Evolutionary conservation across 1,140 invertebrate genomes (phyloP), one percentile per base, ranked within the genome.

Genomic region (Coelopa frigida): DNA sequence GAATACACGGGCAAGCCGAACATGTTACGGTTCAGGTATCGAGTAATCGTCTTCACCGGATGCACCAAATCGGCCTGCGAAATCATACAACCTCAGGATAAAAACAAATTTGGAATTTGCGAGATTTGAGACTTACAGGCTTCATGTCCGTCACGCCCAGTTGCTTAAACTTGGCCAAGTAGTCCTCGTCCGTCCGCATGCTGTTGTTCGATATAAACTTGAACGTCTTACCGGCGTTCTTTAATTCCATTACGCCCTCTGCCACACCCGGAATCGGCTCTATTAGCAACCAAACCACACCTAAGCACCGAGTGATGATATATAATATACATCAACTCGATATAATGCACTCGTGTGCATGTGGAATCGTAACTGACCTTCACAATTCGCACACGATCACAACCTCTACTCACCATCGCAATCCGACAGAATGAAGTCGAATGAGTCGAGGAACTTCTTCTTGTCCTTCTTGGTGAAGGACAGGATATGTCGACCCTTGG

Each of bases 181-280:
- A 72, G n/a, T 63, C 54, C 10, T 72, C 52, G 44, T 58, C 44
- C 0, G 49, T 56, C 20, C 61, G 24, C 14, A 71, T 52, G 44
- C 68, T 73, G 57, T 87, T 87, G 56, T 87, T 87, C 1, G 84
- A 82, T 1, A 86, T 73, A 48, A 79, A 79, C 45, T 80, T 73
- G 0, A 85, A 70, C 44, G 71, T 75, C 59, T 87, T 87, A 0
- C 80, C 81, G 31, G 78, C 50, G 8, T 71, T 52, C 48, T 74
- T 65, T 18, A 84, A 72, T 32, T 67, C 57, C 17, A 65, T 61
- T 17, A 82, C 58, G 31, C 74, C 70, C n/a, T 75, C 66, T 0
- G 73, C 59, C 8, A 73, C 70, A 2, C 75, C 73, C 11, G 70
- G 59, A 2, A 81, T 61, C 1, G 73, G 63, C 0, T 29, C 14